Percentiles rank a stretch among this genome's conserved stretches.
Conservation (phyloP, 2,888 invertebrate species). For the Ceriagrion tenellum region DNA sequence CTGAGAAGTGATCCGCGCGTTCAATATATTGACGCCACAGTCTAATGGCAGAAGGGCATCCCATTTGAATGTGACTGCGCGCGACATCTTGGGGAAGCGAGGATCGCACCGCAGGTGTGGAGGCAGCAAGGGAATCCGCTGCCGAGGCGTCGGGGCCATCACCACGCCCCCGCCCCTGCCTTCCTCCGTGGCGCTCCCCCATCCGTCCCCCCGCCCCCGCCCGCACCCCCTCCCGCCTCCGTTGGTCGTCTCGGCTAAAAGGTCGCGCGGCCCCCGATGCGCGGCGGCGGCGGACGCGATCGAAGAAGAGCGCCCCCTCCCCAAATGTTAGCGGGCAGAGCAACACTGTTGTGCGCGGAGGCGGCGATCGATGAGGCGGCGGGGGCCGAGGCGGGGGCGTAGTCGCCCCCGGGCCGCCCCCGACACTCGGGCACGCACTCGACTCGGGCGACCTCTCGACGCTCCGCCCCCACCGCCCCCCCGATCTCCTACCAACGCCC, state of each 20-base stretch:
- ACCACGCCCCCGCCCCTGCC: background rate
- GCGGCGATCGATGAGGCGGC: background rate
- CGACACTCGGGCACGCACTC: background rate
- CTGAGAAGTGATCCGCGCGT: too few species aligned
- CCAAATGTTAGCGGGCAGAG: background rate
- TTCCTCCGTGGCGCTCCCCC: background rate
- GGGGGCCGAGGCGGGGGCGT: background rate
- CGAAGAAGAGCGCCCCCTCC: background rate
- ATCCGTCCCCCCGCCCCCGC: background rate
- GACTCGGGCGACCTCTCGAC: constrained; percentile 12
- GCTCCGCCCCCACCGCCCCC: constrained; percentile 14
- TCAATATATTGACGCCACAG: too few species aligned
- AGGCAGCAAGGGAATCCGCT: too few species aligned
- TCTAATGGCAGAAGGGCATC: too few species aligned
- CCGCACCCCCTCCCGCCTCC: background rate
- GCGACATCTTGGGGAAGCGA: background rate
- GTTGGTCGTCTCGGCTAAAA: background rate
- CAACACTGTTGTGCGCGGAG: background rate
- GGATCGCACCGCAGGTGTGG: too few species aligned
- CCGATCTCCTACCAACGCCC: background rate
- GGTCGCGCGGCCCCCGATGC: constrained; percentile 2
- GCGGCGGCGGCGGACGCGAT: background rate
- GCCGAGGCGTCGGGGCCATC: background rate
- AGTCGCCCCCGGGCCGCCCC: background rate
- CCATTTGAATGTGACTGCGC: too few species aligned